Conservation (phyloP, 2,113 vertebrate genomes). For the Ginglymostoma cirratum region DNA sequence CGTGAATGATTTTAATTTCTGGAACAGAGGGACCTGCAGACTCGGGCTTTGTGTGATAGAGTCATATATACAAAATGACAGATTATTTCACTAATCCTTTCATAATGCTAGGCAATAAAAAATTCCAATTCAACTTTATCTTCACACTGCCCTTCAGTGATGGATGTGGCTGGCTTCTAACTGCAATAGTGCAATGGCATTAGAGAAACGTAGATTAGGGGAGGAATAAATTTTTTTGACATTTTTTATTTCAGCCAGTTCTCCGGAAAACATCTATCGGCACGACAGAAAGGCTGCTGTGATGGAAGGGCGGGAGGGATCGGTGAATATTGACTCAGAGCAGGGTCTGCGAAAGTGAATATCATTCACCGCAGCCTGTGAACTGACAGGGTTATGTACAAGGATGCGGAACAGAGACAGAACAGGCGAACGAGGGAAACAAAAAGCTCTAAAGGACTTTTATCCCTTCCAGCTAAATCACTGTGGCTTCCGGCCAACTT, state of each 20-base stretch:
- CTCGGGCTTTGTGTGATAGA: constrained; percentile 40
- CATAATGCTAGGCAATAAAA: constrained; percentile 48
- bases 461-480: not conserved
- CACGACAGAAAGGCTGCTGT: constrained; percentile 40
- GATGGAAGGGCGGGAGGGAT: not conserved
- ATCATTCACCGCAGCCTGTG: not conserved
- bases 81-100: constrained; percentile 48
- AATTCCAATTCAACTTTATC: constrained; percentile 60
- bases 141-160: constrained; percentile 53
- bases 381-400: not conserved
- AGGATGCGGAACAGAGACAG: not conserved
- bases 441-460: not conserved
- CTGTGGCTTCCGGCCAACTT: not conserved
- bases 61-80: constrained; percentile 60
- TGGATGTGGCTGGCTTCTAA: constrained; percentile 55
- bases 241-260: constrained; percentile 51
- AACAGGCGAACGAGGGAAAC: not conserved
- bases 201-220: not conserved
- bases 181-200: constrained; percentile 44
- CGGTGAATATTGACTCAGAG: not conserved
- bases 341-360: not conserved
- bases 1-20: constrained; percentile 60
- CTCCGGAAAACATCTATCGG: constrained; percentile 49
- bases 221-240: constrained; percentile 39
- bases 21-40: constrained; percentile 51